Evolutionary conservation across 2,797 vertebrate genomes (phyloP).

Genomic region (Decapterus maruadsi): DNA sequence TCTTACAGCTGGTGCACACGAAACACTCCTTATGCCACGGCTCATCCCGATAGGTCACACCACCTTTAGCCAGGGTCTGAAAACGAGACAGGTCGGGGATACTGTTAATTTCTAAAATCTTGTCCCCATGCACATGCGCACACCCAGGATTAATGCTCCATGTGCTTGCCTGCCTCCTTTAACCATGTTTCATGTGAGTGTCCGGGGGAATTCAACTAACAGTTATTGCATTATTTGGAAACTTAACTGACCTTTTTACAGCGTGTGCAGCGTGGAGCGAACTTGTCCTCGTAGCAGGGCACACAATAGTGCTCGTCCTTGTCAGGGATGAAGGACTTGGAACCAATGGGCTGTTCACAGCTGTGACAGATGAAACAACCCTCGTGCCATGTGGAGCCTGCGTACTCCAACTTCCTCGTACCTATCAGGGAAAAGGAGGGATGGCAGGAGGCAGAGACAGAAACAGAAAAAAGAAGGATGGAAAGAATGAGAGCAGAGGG

Average conservation of each 20-base stretch:
- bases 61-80: constrained; percentile 96
- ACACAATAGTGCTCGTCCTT: constrained; percentile 98
- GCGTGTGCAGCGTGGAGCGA: constrained; percentile 96
- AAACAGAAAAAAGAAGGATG: constrained; percentile 5
- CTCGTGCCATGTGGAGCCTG: constrained; percentile 97
- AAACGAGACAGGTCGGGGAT: constrained; percentile 25
- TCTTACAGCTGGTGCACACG: constrained; percentile 95
- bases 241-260: constrained; percentile 93
- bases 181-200: neutral
- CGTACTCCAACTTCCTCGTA: constrained; percentile 97
- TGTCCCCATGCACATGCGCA: neutral
- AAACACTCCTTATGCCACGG: constrained; percentile 99
- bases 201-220: neutral
- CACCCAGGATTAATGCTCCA: neutral
- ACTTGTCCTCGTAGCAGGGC: constrained; percentile 97
- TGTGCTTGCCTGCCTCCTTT: neutral
- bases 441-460: constrained; percentile 8
- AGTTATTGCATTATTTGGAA: neutral
- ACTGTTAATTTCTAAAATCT: neutral
- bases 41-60: constrained; percentile 98
- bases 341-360: constrained; percentile 97
- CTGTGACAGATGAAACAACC: constrained; percentile 97
- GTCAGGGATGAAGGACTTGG: constrained; percentile 97
- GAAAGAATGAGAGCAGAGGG: constrained; percentile 20
- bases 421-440: constrained; percentile 79